These are phyloP conservation scores for Paramormyrops hopkinsi DNA, from an alignment of 2,797 vertebrate genomes.

Conservation along the genomic window DNA sequence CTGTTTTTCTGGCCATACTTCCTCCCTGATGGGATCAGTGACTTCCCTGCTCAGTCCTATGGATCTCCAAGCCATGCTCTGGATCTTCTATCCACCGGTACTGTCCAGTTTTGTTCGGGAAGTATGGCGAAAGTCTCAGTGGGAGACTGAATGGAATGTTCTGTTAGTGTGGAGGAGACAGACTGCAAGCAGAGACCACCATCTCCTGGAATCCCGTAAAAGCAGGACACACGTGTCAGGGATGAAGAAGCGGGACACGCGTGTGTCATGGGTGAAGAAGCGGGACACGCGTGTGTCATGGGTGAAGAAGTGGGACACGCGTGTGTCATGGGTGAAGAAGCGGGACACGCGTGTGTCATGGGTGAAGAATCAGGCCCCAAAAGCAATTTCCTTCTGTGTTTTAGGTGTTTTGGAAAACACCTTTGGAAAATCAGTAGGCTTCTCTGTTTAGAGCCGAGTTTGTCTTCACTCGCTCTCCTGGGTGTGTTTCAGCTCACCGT, in stretches of 20 bases:
- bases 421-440: background rate
- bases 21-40: background rate
- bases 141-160: background rate
- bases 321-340: background rate
- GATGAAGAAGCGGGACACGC: background rate
- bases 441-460: background rate
- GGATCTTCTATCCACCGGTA: background rate
- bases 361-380: background rate
- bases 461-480: background rate
- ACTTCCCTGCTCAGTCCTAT: background rate
- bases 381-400: background rate
- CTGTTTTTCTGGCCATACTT: background rate
- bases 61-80: background rate
- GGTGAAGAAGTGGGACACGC: background rate
- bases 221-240: background rate
- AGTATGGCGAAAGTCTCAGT: background rate
- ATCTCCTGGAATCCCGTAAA: background rate
- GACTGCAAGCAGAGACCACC: background rate
- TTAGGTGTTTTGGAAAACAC: background rate
- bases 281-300: background rate
- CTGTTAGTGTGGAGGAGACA: background rate
- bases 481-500: background rate
- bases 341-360: background rate
- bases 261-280: background rate
- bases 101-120: background rate